Percentiles rank a stretch among this genome's conserved stretches.
phyloP scores from a whole-genome alignment of 2,797 vertebrate species.

The Loris lydekkerianus region DNA sequence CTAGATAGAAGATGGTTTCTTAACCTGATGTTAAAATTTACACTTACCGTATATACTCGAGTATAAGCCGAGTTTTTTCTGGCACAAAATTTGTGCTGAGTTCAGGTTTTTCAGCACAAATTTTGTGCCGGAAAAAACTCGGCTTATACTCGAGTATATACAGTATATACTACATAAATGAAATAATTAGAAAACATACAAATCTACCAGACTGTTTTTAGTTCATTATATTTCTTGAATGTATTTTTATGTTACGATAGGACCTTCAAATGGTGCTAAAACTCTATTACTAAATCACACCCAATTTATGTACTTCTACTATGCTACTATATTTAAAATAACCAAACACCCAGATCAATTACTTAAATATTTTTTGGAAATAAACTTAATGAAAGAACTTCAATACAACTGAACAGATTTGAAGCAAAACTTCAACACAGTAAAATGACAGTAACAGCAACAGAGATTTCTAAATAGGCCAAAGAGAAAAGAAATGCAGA shows the following conservation, averaged over 20 bases:
- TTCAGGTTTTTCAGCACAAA: too few species aligned
- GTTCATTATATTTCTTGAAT: not conserved
- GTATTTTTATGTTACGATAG: not conserved
- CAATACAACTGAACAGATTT: not conserved
- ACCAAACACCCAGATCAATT: not conserved
- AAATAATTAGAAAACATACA: not conserved
- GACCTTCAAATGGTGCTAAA: not conserved
- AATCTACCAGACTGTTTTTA: not conserved
- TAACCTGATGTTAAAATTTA: slow-evolving; percentile 21
- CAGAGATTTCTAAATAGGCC: not conserved
- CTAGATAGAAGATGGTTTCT: slow-evolving; percentile 37
- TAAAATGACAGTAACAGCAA: not conserved
- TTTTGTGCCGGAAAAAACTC: too few species aligned
- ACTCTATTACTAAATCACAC: not conserved
- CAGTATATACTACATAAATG: not conserved
- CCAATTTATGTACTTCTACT: not conserved
- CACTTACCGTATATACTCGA: not conserved
- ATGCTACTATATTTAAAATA: not conserved
- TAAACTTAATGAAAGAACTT: not conserved
- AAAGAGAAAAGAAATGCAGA: not conserved
- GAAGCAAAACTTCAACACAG: not conserved
- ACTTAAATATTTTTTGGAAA: not conserved
- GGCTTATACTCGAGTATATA: too few species aligned
- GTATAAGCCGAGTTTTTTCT: too few species aligned
- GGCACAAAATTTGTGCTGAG: too few species aligned